These are phyloP conservation scores for Chloroceryle inda DNA, from an alignment of 2,797 vertebrate genomes.

Conservation along the genomic window DNA sequence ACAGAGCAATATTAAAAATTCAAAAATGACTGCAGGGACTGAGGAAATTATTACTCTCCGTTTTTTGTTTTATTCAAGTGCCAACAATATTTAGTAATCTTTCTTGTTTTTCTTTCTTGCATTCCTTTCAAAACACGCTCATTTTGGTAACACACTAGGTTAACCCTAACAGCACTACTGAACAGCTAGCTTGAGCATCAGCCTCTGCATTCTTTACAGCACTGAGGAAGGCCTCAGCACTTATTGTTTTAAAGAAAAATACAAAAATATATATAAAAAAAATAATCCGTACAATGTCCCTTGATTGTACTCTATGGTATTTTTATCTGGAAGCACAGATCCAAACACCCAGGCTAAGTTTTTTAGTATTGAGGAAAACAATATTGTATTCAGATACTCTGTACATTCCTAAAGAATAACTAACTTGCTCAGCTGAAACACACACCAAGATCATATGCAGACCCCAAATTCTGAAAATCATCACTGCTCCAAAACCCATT, in stretches of 20 bases:
- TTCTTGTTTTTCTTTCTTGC: not conserved
- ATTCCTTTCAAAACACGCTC: not conserved
- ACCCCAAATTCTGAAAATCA: not conserved
- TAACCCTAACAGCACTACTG: not conserved
- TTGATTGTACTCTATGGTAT: not conserved
- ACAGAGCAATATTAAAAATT: constrained; percentile 67
- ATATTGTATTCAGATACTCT: not conserved
- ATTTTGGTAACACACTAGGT: not conserved
- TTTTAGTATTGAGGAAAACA: not conserved
- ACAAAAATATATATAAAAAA: not conserved
- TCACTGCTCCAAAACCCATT: not conserved
- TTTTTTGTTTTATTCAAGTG: constrained; percentile 57
- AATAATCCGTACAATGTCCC: not conserved
- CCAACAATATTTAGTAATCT: constrained; percentile 61
- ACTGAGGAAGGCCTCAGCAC: not conserved
- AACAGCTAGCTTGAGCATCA: not conserved
- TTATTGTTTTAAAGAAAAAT: not conserved
- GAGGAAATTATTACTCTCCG: constrained; percentile 53
- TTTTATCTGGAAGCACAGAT: not conserved
- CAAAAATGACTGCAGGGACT: constrained; percentile 63
- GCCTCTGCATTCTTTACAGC: not conserved
- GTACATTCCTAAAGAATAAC: not conserved
- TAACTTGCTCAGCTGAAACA: not conserved
- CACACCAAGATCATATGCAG: not conserved
- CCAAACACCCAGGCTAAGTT: not conserved